Evolutionary conservation across 2,113 vertebrate genomes (phyloP).

Genomic region (Protobothrops flavoviridis): DNA sequence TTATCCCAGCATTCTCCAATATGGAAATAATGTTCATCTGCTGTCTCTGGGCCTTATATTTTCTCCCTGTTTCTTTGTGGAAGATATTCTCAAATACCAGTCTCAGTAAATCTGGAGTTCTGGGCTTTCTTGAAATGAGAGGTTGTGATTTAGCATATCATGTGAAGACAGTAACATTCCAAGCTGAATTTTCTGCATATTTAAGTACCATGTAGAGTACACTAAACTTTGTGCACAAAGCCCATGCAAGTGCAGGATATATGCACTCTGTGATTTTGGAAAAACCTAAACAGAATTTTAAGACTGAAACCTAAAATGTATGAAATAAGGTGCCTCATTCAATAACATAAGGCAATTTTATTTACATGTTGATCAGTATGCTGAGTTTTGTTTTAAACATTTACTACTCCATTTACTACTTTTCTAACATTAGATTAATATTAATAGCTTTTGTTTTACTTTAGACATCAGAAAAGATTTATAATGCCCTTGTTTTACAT

Average conservation of each 20-base stretch:
- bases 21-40: not conserved
- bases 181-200: not conserved
- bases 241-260: not conserved
- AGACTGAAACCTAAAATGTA: not conserved
- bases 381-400: not conserved
- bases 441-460: constrained; percentile 37
- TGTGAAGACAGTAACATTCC: not conserved
- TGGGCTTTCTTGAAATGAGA: not conserved
- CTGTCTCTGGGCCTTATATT: not conserved
- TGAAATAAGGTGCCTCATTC: no score
- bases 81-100: not conserved
- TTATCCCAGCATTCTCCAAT: not conserved
- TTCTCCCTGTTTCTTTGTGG: not conserved
- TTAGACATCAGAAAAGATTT: constrained; percentile 37
- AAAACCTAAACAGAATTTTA: not conserved
- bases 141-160: not conserved
- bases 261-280: not conserved
- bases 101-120: not conserved
- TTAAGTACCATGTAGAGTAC: not conserved
- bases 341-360: not conserved
- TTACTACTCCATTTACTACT: not conserved
- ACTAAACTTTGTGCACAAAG: not conserved
- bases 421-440: not conserved
- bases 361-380: not conserved
- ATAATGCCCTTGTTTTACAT: constrained; percentile 10